Base-by-base conservation (phyloP, 2,113 vertebrate genomes). In the Ursus arctos region DNA sequence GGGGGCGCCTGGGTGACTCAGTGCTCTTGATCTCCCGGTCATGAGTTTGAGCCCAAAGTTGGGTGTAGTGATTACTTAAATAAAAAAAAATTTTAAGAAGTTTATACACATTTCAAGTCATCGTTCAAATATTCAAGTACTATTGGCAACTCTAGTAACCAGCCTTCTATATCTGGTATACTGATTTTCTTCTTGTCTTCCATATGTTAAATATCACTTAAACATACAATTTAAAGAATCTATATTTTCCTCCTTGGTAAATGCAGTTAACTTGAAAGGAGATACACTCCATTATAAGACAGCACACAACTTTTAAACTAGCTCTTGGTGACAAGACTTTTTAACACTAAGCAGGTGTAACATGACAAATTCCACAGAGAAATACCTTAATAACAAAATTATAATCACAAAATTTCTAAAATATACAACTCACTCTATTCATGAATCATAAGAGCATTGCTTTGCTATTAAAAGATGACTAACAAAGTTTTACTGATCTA, bases 51-150 rank as follows among this genome's bases (percentile, higher is more conserved):
- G 71, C 71, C 71, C 71, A 72, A 74, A 43, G 36, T 43, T 74
- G 36, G 36, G 12, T 74, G 71, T 40, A 43, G 36, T 43, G 71
- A 74, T 74, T 74, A 74, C 36, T 74, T 74, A 74, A 43, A 74
- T 67, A 36, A 72, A 72, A 43, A 74, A 24, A 24, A 21, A 51
- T 51, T 51, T 59, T 31, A 67, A 91, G 16, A 85, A 85, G 19
- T 55, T 33, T 85, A 19, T 69, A 67, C n/a, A 92, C 22, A 92
- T 85, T 97, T 89, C 36, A 94, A 89, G 76, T 92, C n/a, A 71
- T 76, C 79, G 92, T 96, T 88, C 21, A 96, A 94, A 94, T 77
- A 43, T 53, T 85, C 3, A 53, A 33, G 43, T 47, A 88, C 28
- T 51, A 55, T 65, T 97, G 26, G 57, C 80, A 94, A 69, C 61